Evolutionary conservation across 2,113 vertebrate genomes (phyloP).

Genomic region (Amblyornis subalaris): DNA sequence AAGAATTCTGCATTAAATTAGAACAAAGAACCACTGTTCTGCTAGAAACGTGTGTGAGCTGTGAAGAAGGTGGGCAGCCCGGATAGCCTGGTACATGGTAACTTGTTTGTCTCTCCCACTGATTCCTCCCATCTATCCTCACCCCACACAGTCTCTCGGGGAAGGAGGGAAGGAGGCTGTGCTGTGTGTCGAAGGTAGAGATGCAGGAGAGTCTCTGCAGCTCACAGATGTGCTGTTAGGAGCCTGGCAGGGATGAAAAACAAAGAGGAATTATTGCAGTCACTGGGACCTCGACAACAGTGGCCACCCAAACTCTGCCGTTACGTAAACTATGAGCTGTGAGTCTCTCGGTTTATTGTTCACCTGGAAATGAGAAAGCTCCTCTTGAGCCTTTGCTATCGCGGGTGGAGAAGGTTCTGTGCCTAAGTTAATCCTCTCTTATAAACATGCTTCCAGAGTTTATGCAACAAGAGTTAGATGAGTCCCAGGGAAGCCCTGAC

Average conservation of each 20-base stretch:
- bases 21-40: not conserved
- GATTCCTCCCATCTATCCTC: not conserved
- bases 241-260: not conserved
- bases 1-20: not conserved
- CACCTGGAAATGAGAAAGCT: conserved; percentile 43
- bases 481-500: conserved; percentile 56
- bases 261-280: not conserved
- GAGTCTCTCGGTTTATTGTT: not conserved
- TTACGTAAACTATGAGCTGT: not conserved
- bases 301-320: not conserved
- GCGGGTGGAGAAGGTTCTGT: not conserved
- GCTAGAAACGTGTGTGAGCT: not conserved
- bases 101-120: not conserved
- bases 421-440: conserved; percentile 55
- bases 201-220: not conserved
- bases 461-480: conserved; percentile 53
- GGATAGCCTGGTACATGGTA: not conserved
- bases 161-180: not conserved
- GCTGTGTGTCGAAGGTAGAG: fast-evolving
- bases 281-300: not conserved
- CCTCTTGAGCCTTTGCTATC: conserved; percentile 3
- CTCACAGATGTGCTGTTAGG: not conserved
- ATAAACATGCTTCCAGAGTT: conserved; percentile 64
- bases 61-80: not conserved
- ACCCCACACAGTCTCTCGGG: not conserved